phyloP scores from a whole-genome alignment of 2,888 invertebrate genomes.

The Arctia plantaginis region DNA sequence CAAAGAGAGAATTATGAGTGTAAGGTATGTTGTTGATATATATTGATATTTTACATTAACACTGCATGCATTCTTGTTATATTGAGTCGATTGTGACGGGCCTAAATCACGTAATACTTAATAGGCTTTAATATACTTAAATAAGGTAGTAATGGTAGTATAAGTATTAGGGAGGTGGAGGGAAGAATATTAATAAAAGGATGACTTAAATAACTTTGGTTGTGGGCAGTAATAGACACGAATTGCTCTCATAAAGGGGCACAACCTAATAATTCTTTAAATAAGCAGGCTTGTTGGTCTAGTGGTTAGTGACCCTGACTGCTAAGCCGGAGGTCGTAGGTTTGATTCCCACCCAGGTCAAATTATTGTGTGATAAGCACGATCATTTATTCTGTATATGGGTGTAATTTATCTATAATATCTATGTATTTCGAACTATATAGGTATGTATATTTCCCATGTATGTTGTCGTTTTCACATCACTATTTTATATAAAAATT shows the following conservation, averaged over 20 bases:
- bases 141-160: not conserved
- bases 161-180: not conserved
- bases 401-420: no score
- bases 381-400: no score
- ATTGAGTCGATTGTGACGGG: not conserved
- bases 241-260: not conserved
- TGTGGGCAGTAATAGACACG: not conserved
- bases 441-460: no score
- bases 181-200: not conserved
- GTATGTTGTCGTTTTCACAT: no score
- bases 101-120: not conserved
- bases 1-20: constrained; percentile 91
- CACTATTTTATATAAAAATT: no score
- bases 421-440: no score
- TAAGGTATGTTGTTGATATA: constrained; percentile 73
- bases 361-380: no score
- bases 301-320: no score
- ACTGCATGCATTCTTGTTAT: constrained; percentile 34
- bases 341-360: no score
- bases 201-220: not conserved
- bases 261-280: no score
- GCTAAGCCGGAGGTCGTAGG: no score
- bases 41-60: constrained; percentile 24
- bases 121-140: not conserved
- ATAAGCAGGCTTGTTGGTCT: no score